A percentile compares a stretch with the other conserved stretches of the same genome.
phyloP scores from a whole-genome alignment of 2,113 vertebrate genomes.

The Apaloderma vittatum region DNA sequence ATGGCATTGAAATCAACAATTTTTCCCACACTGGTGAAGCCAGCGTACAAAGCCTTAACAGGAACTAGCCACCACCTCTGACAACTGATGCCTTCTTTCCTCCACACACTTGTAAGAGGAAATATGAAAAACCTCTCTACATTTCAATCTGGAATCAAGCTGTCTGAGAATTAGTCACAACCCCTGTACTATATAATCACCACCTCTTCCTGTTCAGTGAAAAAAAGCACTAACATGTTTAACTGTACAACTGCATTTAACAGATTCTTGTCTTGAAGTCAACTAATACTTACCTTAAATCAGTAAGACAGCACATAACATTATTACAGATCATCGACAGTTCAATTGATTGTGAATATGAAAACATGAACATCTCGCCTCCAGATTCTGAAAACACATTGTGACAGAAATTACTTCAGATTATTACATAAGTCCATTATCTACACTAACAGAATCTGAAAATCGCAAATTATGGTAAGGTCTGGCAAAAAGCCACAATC shows the following conservation, averaged over 20 bases:
- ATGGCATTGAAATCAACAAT: fast-evolving
- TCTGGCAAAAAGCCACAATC: background rate
- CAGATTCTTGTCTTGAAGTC: background rate
- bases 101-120: background rate
- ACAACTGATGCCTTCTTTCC: background rate
- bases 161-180: background rate
- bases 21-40: background rate
- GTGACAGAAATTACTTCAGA: background rate
- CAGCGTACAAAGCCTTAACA: background rate
- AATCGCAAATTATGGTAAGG: background rate
- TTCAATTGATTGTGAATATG: background rate
- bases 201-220: background rate
- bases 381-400: background rate
- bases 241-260: background rate
- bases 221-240: background rate
- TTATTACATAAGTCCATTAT: fast-evolving
- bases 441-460: background rate
- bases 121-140: fast-evolving
- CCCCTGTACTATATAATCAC: background rate
- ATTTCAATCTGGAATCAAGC: background rate
- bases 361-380: background rate
- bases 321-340: background rate
- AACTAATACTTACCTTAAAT: background rate
- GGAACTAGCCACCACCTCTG: background rate
- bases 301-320: background rate